Conservation (phyloP, 1,140 invertebrate species). For the Caenorhabditis elegans region DNA sequence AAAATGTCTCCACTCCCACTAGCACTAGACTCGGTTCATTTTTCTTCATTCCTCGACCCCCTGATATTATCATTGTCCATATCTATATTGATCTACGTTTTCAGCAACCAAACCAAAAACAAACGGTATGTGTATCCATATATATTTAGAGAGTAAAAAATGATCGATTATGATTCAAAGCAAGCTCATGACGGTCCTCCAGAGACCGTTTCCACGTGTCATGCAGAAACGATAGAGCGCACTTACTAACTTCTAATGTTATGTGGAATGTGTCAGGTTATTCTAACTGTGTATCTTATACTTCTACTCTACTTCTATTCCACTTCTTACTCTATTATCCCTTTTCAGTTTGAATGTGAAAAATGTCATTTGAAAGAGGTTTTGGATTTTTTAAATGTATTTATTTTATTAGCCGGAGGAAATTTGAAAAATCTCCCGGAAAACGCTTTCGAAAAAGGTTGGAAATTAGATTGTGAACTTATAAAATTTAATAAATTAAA, state of each 20-base stretch:
- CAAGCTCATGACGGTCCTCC: neutral
- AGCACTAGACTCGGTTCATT: neutral
- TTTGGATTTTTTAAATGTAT: too few species aligned
- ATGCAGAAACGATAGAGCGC: conserved; percentile 27
- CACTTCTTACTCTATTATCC: neutral
- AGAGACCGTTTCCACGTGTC: conserved; percentile 16
- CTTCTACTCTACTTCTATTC: conserved; percentile 2
- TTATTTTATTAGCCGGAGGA: too few species aligned
- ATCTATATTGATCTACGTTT: too few species aligned
- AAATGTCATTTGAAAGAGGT: neutral
- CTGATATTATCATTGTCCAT: neutral
- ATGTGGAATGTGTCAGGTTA: too few species aligned
- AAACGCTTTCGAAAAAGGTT: too few species aligned
- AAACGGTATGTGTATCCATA: conserved; percentile 43
- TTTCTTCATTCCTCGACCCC: neutral
- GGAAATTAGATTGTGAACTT: too few species aligned
- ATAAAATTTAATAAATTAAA: too few species aligned
- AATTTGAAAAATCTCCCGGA: too few species aligned
- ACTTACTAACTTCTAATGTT: conserved; percentile 23
- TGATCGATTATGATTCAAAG: neutral
- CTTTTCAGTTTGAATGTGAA: neutral
- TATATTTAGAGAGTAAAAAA: too few species aligned
- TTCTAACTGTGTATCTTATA: neutral
- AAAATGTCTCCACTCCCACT: neutral
- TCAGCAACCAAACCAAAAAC: conserved; percentile 38